phyloP scores from a whole-genome alignment of 1,140 invertebrate species.

The Parapsyche elsis region DNA sequence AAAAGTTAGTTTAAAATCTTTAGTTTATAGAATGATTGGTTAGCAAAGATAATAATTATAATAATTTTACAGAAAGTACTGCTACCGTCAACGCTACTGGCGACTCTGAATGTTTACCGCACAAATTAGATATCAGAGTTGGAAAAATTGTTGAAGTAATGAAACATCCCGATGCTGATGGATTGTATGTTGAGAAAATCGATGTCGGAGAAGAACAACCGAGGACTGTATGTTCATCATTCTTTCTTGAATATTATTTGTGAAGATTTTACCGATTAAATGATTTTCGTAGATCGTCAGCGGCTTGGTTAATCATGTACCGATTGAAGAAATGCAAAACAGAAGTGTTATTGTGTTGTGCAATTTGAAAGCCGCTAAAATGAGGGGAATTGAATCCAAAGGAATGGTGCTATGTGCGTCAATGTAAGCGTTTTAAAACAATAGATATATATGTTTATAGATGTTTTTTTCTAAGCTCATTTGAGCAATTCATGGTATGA shows the following conservation, averaged over 20 bases:
- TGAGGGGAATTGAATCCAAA: constrained; percentile 88
- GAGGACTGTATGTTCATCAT: constrained; percentile 67
- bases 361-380: constrained; percentile 94
- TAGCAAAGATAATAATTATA: background rate
- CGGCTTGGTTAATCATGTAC: constrained; percentile 90
- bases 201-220: constrained; percentile 79
- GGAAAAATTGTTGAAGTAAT: constrained; percentile 91
- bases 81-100: constrained; percentile 50
- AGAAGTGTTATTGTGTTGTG: constrained; percentile 90
- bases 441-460: background rate
- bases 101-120: constrained; percentile 75
- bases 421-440: constrained; percentile 71
- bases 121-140: constrained; percentile 88
- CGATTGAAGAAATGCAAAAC: constrained; percentile 88
- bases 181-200: constrained; percentile 94
- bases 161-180: constrained; percentile 96
- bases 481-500: no score
- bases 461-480: background rate
- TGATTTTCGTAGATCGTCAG: constrained; percentile 74
- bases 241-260: background rate
- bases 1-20: background rate
- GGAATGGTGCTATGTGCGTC: constrained; percentile 95
- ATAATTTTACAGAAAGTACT: background rate
- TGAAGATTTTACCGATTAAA: constrained; percentile 12
- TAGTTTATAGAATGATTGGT: no score